These are phyloP conservation scores for Creontiades dilutus DNA, from an alignment of 2,888 invertebrate genomes.

Conservation along the genomic window DNA sequence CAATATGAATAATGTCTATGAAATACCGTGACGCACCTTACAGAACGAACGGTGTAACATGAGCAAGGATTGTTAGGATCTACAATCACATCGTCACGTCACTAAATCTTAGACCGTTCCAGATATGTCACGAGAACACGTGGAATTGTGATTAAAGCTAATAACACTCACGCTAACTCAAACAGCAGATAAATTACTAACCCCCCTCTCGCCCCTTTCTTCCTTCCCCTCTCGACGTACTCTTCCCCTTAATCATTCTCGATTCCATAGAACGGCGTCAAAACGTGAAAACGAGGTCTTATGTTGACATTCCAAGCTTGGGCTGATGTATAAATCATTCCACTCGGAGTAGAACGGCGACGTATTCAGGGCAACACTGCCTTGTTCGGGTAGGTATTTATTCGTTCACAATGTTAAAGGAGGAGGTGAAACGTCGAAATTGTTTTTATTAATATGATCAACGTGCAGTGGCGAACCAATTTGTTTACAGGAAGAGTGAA, in stretches of 20 bases:
- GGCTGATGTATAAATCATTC: conserved; percentile 20
- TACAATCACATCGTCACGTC: background rate
- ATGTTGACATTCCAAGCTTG: conserved; percentile 5
- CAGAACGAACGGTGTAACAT: no score
- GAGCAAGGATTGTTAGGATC: no score
- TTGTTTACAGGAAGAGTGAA: no score
- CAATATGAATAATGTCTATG: no score
- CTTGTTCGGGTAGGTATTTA: conserved; percentile 10
- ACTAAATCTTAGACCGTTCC: background rate
- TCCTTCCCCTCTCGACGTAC: background rate
- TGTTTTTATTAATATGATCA: no score
- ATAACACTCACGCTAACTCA: conserved; percentile 1
- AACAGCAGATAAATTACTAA: conserved; percentile 5
- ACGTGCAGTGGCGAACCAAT: no score
- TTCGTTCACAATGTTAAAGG: background rate
- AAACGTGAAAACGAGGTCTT: background rate
- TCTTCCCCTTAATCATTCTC: background rate
- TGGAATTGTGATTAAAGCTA: conserved; percentile 18
- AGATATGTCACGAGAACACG: background rate
- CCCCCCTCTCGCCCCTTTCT: background rate
- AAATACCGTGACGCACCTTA: no score
- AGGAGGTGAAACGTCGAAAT: background rate
- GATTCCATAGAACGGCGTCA: background rate
- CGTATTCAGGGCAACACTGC: background rate
- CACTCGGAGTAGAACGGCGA: background rate